Percentiles rank a stretch among this genome's conserved stretches.
Conservation (phyloP, 2,888 invertebrate genomes). For the Limnephilus rhombicus region DNA sequence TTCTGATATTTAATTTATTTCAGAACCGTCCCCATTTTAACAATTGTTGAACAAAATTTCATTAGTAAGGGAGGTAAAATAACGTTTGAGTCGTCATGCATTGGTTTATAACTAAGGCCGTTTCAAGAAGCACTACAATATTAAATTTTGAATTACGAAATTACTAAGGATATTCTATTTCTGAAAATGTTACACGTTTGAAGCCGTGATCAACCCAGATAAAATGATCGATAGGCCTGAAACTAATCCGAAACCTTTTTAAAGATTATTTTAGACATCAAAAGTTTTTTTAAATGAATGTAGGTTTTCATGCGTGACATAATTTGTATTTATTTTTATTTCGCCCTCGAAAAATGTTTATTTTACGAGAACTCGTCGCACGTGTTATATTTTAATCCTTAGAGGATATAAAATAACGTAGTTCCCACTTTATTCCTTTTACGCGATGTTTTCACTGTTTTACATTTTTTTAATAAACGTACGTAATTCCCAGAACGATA, state of each 20-base stretch:
- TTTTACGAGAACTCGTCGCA: background rate
- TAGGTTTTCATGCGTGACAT: background rate
- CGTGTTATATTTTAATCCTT: background rate
- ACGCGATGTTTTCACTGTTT: background rate
- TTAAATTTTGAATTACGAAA: too few relatives aligned
- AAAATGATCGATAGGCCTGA: too few relatives aligned
- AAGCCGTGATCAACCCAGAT: too few relatives aligned
- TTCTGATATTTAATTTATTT: too few relatives aligned
- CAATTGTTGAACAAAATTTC: too few relatives aligned
- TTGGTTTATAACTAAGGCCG: too few relatives aligned
- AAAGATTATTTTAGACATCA: background rate
- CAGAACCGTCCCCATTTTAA: too few relatives aligned
- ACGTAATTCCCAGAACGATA: background rate
- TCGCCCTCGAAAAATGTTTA: background rate
- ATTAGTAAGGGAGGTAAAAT: too few relatives aligned
- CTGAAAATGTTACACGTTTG: too few relatives aligned
- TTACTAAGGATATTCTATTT: too few relatives aligned
- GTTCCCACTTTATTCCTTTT: background rate
- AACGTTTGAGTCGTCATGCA: too few relatives aligned
- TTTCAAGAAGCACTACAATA: too few relatives aligned
- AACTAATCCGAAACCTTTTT: background rate
- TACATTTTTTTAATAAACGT: background rate
- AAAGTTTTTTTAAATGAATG: background rate
- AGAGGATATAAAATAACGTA: background rate
- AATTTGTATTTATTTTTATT: background rate